Conservation (phyloP, 92 coral and sea anemone genomes). For the Galaxea fascicularis region DNA sequence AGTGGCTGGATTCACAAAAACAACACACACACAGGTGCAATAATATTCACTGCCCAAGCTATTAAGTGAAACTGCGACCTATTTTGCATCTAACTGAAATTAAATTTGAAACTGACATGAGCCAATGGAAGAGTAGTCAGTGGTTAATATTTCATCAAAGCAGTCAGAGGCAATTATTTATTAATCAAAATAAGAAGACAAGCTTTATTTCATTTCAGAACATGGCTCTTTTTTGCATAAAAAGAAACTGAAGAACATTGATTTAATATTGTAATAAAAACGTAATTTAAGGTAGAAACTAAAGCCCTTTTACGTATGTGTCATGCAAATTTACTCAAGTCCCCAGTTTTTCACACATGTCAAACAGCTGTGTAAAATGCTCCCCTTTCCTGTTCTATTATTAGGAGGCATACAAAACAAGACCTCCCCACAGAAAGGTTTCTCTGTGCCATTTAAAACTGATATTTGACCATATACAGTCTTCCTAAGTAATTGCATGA, state of each 20-base stretch:
- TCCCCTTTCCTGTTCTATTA: slow-evolving; percentile 9
- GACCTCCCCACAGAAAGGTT: slow-evolving; percentile 12
- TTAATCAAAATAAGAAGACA: slow-evolving; percentile 16
- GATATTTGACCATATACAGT: not conserved
- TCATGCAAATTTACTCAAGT: slow-evolving; percentile 1
- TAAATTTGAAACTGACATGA: slow-evolving; percentile 72
- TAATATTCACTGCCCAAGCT: slow-evolving; percentile 14
- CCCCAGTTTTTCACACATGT: not conserved
- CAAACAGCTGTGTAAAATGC: slow-evolving; percentile 12
- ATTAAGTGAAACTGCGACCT: slow-evolving; percentile 38
- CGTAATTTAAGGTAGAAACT: not conserved
- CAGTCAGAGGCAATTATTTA: slow-evolving; percentile 25
- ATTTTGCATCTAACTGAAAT: slow-evolving; percentile 76
- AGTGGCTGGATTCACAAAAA: slow-evolving; percentile 54
- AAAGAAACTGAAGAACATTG: not conserved
- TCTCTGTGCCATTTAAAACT: slow-evolving; percentile 3
- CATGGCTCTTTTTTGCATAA: not conserved
- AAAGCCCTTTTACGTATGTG: not conserved
- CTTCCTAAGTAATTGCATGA: slow-evolving; percentile 25
- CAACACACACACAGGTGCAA: slow-evolving; percentile 30
- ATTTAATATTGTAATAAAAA: slow-evolving; percentile 27
- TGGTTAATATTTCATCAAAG: slow-evolving; percentile 29
- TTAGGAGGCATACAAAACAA: not conserved
- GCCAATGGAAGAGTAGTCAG: slow-evolving; percentile 66
- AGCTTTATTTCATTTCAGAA: not conserved